These are phyloP conservation scores for Caerostris darwini DNA, from an alignment of 1,140 invertebrate species.

Conservation along the genomic window DNA sequence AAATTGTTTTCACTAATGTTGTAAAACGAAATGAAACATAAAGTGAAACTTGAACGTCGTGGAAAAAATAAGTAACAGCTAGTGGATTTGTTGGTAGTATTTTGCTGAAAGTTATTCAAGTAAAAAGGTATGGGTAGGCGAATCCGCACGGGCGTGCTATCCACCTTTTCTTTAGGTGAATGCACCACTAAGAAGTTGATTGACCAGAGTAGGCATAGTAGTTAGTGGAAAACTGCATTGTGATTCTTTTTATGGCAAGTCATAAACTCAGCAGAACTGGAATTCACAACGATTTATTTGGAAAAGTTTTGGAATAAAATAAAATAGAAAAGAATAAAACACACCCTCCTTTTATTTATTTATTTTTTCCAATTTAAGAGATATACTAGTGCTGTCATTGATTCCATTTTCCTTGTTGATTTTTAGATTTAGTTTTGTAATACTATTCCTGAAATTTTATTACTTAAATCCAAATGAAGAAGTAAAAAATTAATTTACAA, in stretches of 20 bases:
- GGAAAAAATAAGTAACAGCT: background rate
- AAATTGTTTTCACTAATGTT: no score
- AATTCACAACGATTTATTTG: background rate
- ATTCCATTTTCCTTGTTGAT: no score
- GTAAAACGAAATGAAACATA: background rate
- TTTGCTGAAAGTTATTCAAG: background rate
- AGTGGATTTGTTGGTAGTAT: background rate
- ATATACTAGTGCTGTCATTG: no score
- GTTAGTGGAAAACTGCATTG: slow-evolving; percentile 19
- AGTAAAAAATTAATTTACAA: no score
- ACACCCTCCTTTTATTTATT: no score
- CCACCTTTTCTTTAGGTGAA: slow-evolving; percentile 62
- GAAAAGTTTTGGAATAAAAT: background rate
- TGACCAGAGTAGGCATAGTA: slow-evolving; percentile 72
- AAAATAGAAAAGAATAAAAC: no score
- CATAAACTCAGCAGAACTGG: background rate
- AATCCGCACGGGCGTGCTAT: slow-evolving; percentile 8
- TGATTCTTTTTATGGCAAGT: slow-evolving; percentile 6
- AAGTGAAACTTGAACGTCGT: background rate
- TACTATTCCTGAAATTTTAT: no score
- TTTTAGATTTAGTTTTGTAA: no score
- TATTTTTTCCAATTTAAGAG: no score
- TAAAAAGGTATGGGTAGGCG: slow-evolving; percentile 27
- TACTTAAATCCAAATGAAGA: no score
- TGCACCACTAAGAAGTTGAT: slow-evolving; percentile 65